Base-by-base conservation (phyloP, 2,113 vertebrate genomes). In the Boulengeromyrus knoepffleri region DNA sequence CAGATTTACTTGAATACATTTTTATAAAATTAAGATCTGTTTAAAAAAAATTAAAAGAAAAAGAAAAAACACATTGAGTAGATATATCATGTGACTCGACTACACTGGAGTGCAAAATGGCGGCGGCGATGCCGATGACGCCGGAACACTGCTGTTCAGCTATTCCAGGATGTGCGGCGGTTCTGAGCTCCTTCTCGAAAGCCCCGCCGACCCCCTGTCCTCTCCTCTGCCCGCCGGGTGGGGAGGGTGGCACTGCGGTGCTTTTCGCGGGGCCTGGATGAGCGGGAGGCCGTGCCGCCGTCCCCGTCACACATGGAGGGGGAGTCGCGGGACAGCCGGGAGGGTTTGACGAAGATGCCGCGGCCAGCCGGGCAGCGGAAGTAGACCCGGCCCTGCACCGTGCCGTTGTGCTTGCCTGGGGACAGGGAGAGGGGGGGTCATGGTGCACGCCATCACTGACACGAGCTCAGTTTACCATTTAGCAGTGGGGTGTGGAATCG, bases 381-480 rank as follows among this genome's bases (percentile, higher is more conserved):
- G 87, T 96, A 97, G 89, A 96, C 95, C 92, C 95, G 95, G 31
- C 96, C 97, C 94, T 96, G 97, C 90, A 99, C 97, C 39, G 96
- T 95, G 89, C 95, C 96, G 5, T 96, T 94, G 49, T 96, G 97
- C 92, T 97, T 96, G 91, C 99, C 98, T 99, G 92, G 90, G 1
- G 91, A 80, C 93, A 91, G 74, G 17, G 62, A 87, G 77, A 39
- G 36, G 36, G 6, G 27, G 49, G 87, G 87, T 49, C 50, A 90
- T 9, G 5, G 84, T 24, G 86, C 42, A 50, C 24, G 49, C 45
- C 85, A 45, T 66, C 47, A 46, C 74, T 49, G 9, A 77, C 74
- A 89, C 8, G 12, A 39, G 24, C 21, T 24, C 36, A 42, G 4
- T 0, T 15, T 15, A n/a, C 27, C 3, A 42, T 36, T 39, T 89